Evolutionary conservation across 2,888 invertebrate genomes (phyloP), one percentile per base, ranked within the genome.

Genomic region (Drosophila putrida): DNA sequence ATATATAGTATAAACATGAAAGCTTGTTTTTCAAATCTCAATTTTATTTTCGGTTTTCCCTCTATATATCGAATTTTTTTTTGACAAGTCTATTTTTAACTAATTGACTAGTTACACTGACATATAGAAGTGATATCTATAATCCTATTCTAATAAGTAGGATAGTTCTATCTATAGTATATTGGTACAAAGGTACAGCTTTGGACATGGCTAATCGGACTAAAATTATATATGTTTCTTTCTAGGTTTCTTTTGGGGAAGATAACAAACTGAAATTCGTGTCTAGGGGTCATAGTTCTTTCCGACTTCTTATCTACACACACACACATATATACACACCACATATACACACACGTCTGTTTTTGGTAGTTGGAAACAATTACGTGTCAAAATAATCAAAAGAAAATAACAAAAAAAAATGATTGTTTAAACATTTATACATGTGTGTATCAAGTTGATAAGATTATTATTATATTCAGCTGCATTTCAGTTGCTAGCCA

Each of bases 201-300:
- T 31, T 20, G 33, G 10, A 28, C 28, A 35, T 38, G 31, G 28
- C 39, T 55, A 33, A 53, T 62, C 49, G 44, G 35, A 35, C 20
- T 33, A 39, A 13, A 39, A 13, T 2, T 28, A 43, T 53, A 43
- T 35, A 9, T n/a, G 1, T 13, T 25, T 39, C 31, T 36, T 36
- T 15, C n/a, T n/a, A 15, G 0, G 10, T 20, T 46, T 27, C 31
- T 47, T 20, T 13, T 41, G 13, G 4, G 4, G 33, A 20, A 49
- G 75, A 72, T 72, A 74, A 72, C 61, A 44, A 35, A 58, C 8
- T 58, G 49, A 50, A 59, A 44, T 69, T 69, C 11, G 54, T 54
- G 10, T 41, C 49, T n/a, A 11, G 11, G 77, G 74, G 74, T 76
- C 72, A 75, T 46, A 75, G 77, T 75, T 59, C 61, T 31, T 31